A percentile compares a stretch with the other conserved stretches of the same genome.
Evolutionary conservation across 1,140 invertebrate species (phyloP).

Genomic region (Lucilia sericata): DNA sequence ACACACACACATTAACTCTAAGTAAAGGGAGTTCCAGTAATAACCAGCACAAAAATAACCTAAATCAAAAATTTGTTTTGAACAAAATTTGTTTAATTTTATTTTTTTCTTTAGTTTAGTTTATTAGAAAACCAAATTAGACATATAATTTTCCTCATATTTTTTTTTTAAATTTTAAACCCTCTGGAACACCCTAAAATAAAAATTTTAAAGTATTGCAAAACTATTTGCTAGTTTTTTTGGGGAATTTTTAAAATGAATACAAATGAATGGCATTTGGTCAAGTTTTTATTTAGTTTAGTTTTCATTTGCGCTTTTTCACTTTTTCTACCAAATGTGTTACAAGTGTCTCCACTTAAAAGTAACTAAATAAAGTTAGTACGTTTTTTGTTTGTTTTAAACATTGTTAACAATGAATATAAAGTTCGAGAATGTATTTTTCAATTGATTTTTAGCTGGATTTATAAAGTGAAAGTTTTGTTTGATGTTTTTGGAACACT

Average conservation of each 20-base stretch:
- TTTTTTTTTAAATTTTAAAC: too few species aligned
- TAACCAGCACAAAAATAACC: too few species aligned
- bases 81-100: too few species aligned
- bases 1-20: background rate
- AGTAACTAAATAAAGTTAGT: constrained; percentile 8
- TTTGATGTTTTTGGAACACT: too few species aligned
- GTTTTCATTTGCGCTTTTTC: background rate
- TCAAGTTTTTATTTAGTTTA: constrained; percentile 10
- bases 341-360: constrained; percentile 29
- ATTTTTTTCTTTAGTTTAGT: too few species aligned
- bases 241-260: background rate
- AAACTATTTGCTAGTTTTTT: background rate
- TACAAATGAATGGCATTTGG: constrained; percentile 15
- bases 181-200: background rate
- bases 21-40: background rate
- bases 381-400: background rate
- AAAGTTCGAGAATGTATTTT: background rate
- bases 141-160: too few species aligned
- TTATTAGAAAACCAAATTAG: too few species aligned
- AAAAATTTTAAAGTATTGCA: background rate
- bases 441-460: constrained; percentile 17
- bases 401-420: background rate
- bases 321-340: background rate
- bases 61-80: too few species aligned
- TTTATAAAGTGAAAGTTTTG: background rate